Percentiles rank a stretch among this genome's conserved stretches.
These are phyloP conservation scores for Spatulosminthurus flaviceps DNA, from an alignment of 2,888 invertebrate genomes.

Conservation along the genomic window DNA sequence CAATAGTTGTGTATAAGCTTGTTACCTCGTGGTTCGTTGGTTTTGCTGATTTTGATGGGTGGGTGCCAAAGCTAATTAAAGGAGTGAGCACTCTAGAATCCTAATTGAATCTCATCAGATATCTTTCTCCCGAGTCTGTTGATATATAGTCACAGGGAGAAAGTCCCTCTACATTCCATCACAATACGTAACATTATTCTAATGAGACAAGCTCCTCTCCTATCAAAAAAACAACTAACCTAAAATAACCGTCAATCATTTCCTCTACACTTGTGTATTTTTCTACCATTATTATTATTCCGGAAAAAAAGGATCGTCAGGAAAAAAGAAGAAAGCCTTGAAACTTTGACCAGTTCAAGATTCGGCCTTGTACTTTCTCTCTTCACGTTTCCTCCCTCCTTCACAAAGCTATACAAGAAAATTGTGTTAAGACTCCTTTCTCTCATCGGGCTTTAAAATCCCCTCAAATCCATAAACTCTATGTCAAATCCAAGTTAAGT, in stretches of 20 bases:
- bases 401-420: not conserved
- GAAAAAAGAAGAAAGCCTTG: not conserved
- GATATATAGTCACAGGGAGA: too few species aligned
- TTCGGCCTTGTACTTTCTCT: too few species aligned
- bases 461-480: conserved; percentile 5
- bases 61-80: conserved; percentile 45
- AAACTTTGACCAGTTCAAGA: not conserved
- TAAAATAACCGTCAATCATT: too few species aligned
- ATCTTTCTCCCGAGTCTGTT: not conserved
- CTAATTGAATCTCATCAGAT: conserved; percentile 34
- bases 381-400: too few species aligned
- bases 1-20: not conserved
- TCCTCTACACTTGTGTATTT: not conserved
- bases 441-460: not conserved
- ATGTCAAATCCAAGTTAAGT: conserved; percentile 36
- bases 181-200: too few species aligned
- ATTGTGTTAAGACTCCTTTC: not conserved
- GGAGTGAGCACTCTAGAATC: conserved; percentile 40
- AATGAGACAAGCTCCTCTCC: too few species aligned
- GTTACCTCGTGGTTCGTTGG: conserved; percentile 3
- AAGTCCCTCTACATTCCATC: too few species aligned
- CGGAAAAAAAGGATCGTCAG: too few species aligned
- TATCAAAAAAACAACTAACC: too few species aligned
- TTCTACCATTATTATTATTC: too few species aligned
- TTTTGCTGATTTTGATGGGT: conserved; percentile 8